Evolutionary conservation across 2,888 invertebrate genomes (phyloP).

Genomic region (Lissocephala sabroskyi): DNA sequence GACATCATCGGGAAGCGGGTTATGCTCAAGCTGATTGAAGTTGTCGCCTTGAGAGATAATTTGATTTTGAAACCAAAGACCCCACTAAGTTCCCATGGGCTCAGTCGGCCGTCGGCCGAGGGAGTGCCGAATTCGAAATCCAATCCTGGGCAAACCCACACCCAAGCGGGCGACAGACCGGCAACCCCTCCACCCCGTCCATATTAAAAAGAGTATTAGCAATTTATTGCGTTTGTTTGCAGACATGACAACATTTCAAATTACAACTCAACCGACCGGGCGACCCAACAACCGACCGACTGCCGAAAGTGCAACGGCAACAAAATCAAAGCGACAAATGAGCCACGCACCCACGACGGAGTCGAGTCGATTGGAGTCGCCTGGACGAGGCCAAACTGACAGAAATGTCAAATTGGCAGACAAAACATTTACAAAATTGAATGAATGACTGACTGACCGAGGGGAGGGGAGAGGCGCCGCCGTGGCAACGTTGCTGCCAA

Average conservation of each 20-base stretch:
- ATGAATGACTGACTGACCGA: conserved; percentile 16
- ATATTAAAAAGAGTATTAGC: conserved; percentile 53
- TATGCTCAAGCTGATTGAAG: no score
- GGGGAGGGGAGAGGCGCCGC: background rate
- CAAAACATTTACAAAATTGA: conserved; percentile 54
- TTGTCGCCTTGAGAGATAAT: no score
- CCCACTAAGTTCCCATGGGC: no score
- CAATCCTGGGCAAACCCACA: conserved; percentile 22
- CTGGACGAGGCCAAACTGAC: conserved; percentile 36
- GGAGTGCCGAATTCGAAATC: conserved; percentile 28
- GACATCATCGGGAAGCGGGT: no score
- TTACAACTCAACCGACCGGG: conserved; percentile 25
- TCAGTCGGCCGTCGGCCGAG: no score
- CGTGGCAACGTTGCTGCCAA: conserved; percentile 27
- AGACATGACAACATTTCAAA: conserved; percentile 49
- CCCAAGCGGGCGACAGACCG: background rate
- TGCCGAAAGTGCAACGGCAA: conserved; percentile 1
- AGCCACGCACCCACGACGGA: background rate
- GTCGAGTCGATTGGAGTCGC: conserved; percentile 6
- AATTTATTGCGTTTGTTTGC: conserved; percentile 54
- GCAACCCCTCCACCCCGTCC: conserved; percentile 11
- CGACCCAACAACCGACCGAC: no score
- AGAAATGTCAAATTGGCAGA: conserved; percentile 59
- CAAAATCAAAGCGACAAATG: conserved; percentile 9
- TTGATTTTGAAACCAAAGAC: no score